Conservation (phyloP, 2,888 invertebrate genomes). For the Acanthococcus lagerstroemiae region DNA sequence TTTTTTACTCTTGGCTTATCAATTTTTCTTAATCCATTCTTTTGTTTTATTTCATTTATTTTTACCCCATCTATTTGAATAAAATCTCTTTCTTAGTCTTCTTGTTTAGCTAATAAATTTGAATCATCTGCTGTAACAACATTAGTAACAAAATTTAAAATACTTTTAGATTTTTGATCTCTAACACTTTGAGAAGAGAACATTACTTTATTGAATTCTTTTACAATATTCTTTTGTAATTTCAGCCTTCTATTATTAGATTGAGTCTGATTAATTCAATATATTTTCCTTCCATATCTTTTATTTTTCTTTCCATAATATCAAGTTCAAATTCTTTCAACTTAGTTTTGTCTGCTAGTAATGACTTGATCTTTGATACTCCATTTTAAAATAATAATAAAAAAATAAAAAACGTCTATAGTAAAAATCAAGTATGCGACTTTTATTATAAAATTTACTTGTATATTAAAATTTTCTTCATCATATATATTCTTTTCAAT, state of each 20-base stretch:
- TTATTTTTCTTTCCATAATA: not conserved
- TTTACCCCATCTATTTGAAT: slow-evolving; percentile 4
- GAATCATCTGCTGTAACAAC: slow-evolving; percentile 14
- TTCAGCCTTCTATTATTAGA: not conserved
- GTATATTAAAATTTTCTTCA: slow-evolving; percentile 13
- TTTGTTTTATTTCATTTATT: slow-evolving; percentile 13
- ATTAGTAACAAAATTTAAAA: slow-evolving; percentile 14
- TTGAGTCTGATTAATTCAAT: slow-evolving; percentile 9
- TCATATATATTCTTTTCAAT: slow-evolving; percentile 13
- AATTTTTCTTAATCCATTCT: slow-evolving; percentile 16
- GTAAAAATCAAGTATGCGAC: slow-evolving; percentile 12
- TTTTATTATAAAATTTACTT: slow-evolving; percentile 15
- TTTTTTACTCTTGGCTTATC: slow-evolving; percentile 19
- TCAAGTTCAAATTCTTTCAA: slow-evolving; percentile 10
- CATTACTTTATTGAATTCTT: slow-evolving; percentile 6
- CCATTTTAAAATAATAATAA: slow-evolving; percentile 8
- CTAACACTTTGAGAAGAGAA: slow-evolving; percentile 11
- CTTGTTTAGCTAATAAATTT: slow-evolving; percentile 11
- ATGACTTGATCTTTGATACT: slow-evolving; percentile 4
- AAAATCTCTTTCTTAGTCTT: slow-evolving; percentile 19
- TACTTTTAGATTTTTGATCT: slow-evolving; percentile 16
- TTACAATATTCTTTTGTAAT: slow-evolving; percentile 1
- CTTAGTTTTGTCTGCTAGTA: slow-evolving; percentile 3
- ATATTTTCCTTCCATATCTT: not conserved
- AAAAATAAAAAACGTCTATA: slow-evolving; percentile 11